Percentiles rank a stretch among this genome's conserved stretches.
Evolutionary conservation across 2,113 vertebrate genomes (phyloP).

Genomic region (Aegithalos caudatus): DNA sequence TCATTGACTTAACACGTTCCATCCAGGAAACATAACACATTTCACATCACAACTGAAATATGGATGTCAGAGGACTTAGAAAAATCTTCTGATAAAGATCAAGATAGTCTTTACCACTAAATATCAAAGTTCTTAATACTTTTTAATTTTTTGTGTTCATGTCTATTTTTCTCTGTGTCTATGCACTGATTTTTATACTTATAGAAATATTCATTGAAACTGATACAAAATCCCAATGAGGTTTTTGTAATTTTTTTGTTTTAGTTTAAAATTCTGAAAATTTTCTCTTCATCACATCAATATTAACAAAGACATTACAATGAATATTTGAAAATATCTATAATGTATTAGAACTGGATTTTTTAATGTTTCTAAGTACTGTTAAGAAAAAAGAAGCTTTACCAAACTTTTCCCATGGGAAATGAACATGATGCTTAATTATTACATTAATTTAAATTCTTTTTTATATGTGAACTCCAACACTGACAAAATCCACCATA

Average conservation of each 20-base stretch:
- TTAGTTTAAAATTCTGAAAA: neutral
- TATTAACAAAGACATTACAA: neutral
- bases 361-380: neutral
- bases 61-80: neutral
- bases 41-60: neutral
- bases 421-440: neutral
- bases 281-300: neutral
- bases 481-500: neutral
- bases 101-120: neutral
- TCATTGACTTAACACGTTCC: neutral
- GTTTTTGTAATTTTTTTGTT: neutral
- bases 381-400: neutral
- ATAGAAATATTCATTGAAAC: neutral
- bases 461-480: neutral
- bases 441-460: neutral
- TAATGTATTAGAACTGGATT: neutral
- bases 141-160: neutral
- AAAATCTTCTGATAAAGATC: neutral
- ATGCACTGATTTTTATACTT: neutral
- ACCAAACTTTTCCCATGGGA: neutral
- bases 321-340: neutral
- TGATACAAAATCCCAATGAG: neutral
- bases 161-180: neutral
- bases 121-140: neutral
- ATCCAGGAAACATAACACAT: neutral